Conservation (phyloP, 1,140 invertebrate genomes). For the Drosophila obscura region DNA sequence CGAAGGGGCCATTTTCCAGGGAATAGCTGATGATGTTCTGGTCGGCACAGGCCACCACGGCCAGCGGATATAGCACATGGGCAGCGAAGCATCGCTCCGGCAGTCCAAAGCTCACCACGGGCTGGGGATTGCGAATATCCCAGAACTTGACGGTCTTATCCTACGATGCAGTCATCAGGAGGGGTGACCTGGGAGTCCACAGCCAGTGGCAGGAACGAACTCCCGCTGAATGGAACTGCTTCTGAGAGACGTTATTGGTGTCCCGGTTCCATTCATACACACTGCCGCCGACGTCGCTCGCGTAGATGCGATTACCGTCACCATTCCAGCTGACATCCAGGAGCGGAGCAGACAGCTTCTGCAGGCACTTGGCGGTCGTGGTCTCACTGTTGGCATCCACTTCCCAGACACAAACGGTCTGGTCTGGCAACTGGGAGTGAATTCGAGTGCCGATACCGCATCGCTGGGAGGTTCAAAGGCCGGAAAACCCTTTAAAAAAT, state of each 20-base stretch:
- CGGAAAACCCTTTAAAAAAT: slow-evolving; percentile 84
- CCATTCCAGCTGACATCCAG: slow-evolving; percentile 98
- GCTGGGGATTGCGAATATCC: slow-evolving; percentile 94
- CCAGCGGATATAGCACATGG: slow-evolving; percentile 98
- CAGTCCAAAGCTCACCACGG: slow-evolving; percentile 93
- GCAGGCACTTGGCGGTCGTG: slow-evolving; percentile 96
- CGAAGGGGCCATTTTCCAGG: slow-evolving; percentile 93
- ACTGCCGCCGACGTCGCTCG: slow-evolving; percentile 97
- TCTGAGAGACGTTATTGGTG: slow-evolving; percentile 95
- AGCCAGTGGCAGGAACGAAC: slow-evolving; percentile 98
- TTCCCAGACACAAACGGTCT: slow-evolving; percentile 97
- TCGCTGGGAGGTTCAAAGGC: slow-evolving; percentile 96
- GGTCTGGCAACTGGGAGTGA: slow-evolving; percentile 97
- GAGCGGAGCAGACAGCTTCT: slow-evolving; percentile 94
- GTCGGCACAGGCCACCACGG: slow-evolving; percentile 96
- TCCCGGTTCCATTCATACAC: slow-evolving; percentile 99
- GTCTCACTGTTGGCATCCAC: slow-evolving; percentile 93
- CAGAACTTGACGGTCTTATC: slow-evolving; percentile 99
- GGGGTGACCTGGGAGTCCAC: slow-evolving; percentile 95
- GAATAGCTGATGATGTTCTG: slow-evolving; percentile 95
- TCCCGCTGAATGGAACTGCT: slow-evolving; percentile 97
- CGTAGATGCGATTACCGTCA: slow-evolving; percentile 97
- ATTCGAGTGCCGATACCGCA: slow-evolving; percentile 95
- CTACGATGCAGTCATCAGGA: slow-evolving; percentile 99
- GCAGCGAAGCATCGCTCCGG: slow-evolving; percentile 98